Evolutionary conservation across 2,113 vertebrate species (phyloP).

Genomic region (Gavia stellata): DNA sequence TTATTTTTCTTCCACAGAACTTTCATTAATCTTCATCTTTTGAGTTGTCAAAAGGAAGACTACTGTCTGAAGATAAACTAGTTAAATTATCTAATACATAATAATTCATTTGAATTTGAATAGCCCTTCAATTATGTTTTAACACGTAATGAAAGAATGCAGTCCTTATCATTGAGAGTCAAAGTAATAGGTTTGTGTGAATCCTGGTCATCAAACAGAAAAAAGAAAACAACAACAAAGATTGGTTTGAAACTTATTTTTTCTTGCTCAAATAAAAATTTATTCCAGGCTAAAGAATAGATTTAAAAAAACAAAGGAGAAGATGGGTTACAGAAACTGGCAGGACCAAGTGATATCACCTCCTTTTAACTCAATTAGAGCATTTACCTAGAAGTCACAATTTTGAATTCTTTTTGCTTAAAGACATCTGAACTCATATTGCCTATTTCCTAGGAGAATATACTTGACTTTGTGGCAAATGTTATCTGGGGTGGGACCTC

Average conservation of each 20-base stretch:
- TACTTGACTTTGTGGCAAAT: neutral
- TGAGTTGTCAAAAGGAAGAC: neutral
- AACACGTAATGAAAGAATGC: neutral
- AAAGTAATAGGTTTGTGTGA: neutral
- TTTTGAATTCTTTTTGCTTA: neutral
- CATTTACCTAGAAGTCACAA: neutral
- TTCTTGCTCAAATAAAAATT: neutral
- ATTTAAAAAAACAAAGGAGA: neutral
- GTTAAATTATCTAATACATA: neutral
- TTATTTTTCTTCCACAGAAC: neutral
- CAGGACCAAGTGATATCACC: neutral
- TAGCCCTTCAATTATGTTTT: neutral
- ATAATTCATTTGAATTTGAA: neutral
- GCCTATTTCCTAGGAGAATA: neutral
- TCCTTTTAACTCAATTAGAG: neutral
- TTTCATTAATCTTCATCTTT: slow-evolving; percentile 2
- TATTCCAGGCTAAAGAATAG: neutral
- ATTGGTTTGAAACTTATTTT: neutral
- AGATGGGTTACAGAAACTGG: neutral
- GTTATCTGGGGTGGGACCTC: neutral
- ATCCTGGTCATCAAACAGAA: neutral
- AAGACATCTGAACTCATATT: neutral
- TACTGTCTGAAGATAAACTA: slow-evolving; percentile 7
- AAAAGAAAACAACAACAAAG: neutral
- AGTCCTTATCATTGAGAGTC: neutral